Conservation (phyloP, 1,140 invertebrate genomes). For the Argopecten irradians region DNA sequence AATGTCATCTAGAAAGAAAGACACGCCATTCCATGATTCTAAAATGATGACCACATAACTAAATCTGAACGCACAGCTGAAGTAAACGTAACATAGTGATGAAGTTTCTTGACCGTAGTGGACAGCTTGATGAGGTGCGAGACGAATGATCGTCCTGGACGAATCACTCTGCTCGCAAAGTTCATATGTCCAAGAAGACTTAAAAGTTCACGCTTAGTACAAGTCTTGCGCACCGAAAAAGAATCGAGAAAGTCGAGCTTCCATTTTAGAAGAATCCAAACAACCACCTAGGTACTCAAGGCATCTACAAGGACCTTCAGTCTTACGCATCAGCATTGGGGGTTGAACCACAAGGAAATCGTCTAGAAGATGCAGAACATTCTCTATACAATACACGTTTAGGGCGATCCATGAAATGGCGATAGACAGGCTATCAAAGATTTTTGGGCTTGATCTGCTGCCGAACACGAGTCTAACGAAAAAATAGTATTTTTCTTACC, state of each 20-base stretch:
- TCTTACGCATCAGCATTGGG: slow-evolving; percentile 27
- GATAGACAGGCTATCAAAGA: too few species aligned
- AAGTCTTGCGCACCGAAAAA: slow-evolving; percentile 20
- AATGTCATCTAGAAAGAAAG: slow-evolving; percentile 30
- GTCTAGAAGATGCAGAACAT: slow-evolving; percentile 36
- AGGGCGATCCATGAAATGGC: slow-evolving; percentile 10
- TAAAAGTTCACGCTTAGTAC: slow-evolving; percentile 41
- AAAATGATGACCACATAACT: slow-evolving; percentile 44
- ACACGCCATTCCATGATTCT: slow-evolving; percentile 26
- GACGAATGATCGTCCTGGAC: slow-evolving; percentile 39
- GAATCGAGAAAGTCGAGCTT: slow-evolving; percentile 28
- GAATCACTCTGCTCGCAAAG: slow-evolving; percentile 38
- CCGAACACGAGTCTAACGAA: not conserved
- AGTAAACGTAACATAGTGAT: slow-evolving; percentile 33
- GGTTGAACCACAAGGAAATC: slow-evolving; percentile 31
- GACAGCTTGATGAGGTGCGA: slow-evolving; percentile 33
- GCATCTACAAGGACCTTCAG: slow-evolving; percentile 30
- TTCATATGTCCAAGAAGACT: slow-evolving; percentile 38
- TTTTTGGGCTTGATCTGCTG: too few species aligned
- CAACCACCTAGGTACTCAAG: too few species aligned
- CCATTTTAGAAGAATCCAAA: slow-evolving; percentile 31
- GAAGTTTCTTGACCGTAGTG: not conserved
- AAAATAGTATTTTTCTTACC: not conserved
- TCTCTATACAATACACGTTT: not conserved
- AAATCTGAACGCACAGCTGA: slow-evolving; percentile 27